Evolutionary conservation across 2,113 vertebrate species (phyloP).

Genomic region (Phalacrocorax carbo): DNA sequence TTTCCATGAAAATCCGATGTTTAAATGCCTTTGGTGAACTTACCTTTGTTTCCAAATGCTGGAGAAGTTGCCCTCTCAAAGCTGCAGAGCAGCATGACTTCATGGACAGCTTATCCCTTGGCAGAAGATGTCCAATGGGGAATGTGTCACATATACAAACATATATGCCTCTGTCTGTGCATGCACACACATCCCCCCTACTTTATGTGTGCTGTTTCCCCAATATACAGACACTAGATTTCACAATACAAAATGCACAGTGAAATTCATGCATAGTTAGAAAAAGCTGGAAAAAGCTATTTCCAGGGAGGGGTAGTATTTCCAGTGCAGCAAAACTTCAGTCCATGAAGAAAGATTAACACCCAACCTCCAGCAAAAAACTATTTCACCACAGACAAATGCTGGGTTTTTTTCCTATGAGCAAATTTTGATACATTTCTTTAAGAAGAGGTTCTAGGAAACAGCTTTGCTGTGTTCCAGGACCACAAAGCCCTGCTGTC

Average conservation of each 20-base stretch:
- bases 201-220: neutral
- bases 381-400: rapidly evolving
- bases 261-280: neutral
- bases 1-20: neutral
- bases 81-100: neutral
- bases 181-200: neutral
- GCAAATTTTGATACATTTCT: neutral
- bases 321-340: neutral
- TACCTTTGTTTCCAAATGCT: neutral
- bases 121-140: neutral
- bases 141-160: neutral
- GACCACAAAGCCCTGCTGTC: neutral
- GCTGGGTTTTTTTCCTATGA: neutral
- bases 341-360: rapidly evolving
- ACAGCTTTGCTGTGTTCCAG: neutral
- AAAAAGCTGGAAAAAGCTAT: neutral
- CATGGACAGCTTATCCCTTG: neutral
- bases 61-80: neutral
- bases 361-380: neutral
- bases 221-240: neutral
- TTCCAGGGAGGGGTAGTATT: neutral
- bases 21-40: neutral
- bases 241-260: neutral
- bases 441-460: neutral
- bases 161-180: no score